Evolutionary conservation across 2,113 vertebrate genomes (phyloP), one percentile per base, ranked within the genome.

Genomic region (Cyprinodon variegatus): DNA sequence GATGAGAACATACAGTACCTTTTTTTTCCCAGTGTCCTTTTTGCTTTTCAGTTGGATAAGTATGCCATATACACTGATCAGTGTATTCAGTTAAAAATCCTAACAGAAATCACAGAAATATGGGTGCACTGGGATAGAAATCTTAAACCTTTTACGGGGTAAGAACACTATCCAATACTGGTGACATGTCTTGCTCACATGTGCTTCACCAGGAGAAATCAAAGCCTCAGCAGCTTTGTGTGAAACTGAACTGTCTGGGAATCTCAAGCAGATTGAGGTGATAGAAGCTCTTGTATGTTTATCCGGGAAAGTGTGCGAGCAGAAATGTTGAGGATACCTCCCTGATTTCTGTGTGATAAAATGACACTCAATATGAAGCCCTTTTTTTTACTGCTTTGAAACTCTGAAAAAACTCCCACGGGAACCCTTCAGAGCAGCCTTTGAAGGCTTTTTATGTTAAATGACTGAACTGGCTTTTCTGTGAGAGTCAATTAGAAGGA

Each of bases 131-230:
- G 9, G 6, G 50, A 57, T 20, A 57, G n/a, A n/a, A n/a, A n/a
- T 53, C 15, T 0, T 0, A 53, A 20, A 20, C 7, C 15, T 20
- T 53, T 53, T 53, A 53, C 17, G 50, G 17, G 50, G 17, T 53
- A n/a, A 20, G 14, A 9, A 57, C n/a, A 57, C 2, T n/a, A 7
- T 57, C 17, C 17, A 57, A 9, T 57, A 7, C 9, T 57, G 50
- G 17, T 57, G 50, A 57, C 50, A 15, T 53, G 6, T 57, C 14
- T 57, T 57, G 17, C 50, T 57, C 77, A 88, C 89, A 87, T 90
- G 84, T 65, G 72, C 86, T 85, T 89, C 87, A 84, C 87, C 85
- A 87, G 87, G 80, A 89, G 67, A 84, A 88, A 90, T 91, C 88
- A 89, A 90, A 81, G 76, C 70, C 77, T 77, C 66, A 3, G 72